These are phyloP conservation scores for Sebastes minor DNA, from an alignment of 2,797 vertebrate genomes.

Conservation along the genomic window DNA sequence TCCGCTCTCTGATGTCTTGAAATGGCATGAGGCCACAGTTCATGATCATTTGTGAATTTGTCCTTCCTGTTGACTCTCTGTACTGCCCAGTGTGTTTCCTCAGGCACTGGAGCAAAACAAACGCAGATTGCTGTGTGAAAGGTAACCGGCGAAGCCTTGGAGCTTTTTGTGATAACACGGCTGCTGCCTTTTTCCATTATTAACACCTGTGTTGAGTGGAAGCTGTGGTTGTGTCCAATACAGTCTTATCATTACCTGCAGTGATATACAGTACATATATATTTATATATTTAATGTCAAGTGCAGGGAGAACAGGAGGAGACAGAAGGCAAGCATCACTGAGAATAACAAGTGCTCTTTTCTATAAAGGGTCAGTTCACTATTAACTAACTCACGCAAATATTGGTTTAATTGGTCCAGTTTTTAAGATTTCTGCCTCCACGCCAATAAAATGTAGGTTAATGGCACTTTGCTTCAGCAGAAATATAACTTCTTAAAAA, in stretches of 20 bases:
- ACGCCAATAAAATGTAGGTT: background rate
- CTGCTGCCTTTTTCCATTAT: background rate
- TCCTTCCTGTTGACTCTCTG: constrained; percentile 44
- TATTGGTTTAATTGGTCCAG: background rate
- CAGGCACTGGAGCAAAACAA: constrained; percentile 15
- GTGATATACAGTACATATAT: background rate
- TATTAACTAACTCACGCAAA: background rate
- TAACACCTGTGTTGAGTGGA: background rate
- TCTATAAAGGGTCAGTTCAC: background rate
- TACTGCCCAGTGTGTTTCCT: constrained; percentile 19
- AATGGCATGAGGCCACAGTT: constrained; percentile 76
- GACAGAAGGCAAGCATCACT: background rate
- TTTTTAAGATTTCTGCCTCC: background rate
- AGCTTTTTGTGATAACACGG: background rate
- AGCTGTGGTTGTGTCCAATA: background rate
- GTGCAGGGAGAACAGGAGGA: background rate
- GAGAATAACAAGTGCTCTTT: background rate
- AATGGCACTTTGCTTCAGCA: background rate
- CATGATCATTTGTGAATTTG: constrained; percentile 60
- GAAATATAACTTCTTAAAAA: background rate
- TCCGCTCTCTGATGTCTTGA: constrained; percentile 66
- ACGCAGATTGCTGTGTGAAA: constrained; percentile 31
- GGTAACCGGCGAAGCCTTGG: constrained; percentile 1
- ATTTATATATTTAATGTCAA: background rate
- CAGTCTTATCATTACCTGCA: background rate